Evolutionary conservation across 2,113 vertebrate species (phyloP).

Genomic region (Glaucomys volans): DNA sequence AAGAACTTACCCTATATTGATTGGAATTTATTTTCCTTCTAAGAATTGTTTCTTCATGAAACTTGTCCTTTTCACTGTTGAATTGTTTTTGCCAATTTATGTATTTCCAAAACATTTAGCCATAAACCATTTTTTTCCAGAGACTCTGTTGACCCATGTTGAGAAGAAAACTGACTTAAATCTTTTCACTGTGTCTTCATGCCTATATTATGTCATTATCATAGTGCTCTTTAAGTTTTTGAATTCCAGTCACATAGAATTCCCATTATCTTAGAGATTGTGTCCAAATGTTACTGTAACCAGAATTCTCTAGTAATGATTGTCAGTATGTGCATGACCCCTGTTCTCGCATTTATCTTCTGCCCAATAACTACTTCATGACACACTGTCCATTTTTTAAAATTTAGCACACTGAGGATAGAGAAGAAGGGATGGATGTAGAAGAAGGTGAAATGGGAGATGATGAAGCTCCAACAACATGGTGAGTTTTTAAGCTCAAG

Average conservation of each 20-base stretch:
- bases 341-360: conserved; percentile 3
- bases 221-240: not conserved
- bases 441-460: conserved; percentile 99
- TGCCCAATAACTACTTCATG: not conserved
- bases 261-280: conserved; percentile 6
- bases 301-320: not conserved
- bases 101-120: conserved; percentile 17
- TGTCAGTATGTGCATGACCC: not conserved
- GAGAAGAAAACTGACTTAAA: conserved; percentile 45
- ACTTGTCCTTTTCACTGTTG: conserved; percentile 18
- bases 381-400: not conserved
- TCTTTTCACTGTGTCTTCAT: conserved; percentile 20
- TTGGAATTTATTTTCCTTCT: conserved; percentile 49
- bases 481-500: conserved; percentile 86
- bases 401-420: conserved; percentile 93
- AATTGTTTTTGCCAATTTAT: not conserved
- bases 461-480: conserved; percentile 94
- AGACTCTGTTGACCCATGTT: conserved; percentile 17
- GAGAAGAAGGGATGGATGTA: conserved; percentile 97
- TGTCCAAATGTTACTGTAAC: not conserved
- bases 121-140: not conserved
- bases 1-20: not conserved
- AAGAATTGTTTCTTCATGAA: not conserved
- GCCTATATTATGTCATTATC: not conserved
- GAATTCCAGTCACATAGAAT: not conserved